Conservation (phyloP, 2,888 invertebrate species). For the Limnephilus rhombicus region DNA sequence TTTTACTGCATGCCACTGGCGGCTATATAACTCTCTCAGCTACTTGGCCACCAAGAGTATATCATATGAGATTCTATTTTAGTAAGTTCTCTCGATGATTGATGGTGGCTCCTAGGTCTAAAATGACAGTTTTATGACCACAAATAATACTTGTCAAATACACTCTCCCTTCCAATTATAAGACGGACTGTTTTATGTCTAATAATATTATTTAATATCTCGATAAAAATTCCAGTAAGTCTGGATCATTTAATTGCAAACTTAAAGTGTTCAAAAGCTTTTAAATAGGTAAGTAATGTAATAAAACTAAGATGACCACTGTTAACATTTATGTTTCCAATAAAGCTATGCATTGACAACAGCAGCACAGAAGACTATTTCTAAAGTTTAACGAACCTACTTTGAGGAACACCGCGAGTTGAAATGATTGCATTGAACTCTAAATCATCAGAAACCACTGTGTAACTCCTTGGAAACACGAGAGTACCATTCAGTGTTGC, state of each 20-base stretch:
- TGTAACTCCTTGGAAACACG: not conserved
- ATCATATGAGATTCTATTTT: not conserved
- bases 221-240: not conserved
- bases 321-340: not conserved
- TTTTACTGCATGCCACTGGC: not conserved
- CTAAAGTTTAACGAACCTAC: not conserved
- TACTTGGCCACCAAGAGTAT: not conserved
- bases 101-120: not conserved
- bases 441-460: not conserved
- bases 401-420: slow-evolving; percentile 14
- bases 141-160: not conserved
- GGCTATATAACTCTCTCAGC: not conserved
- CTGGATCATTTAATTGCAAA: not conserved
- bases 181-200: not conserved
- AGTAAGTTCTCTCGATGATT: not conserved
- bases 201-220: not conserved
- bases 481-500: not conserved
- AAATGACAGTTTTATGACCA: not conserved
- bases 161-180: not conserved
- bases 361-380: not conserved
- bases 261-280: not conserved
- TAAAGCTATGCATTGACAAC: not conserved
- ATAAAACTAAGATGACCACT: not conserved
- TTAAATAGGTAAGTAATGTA: not conserved
- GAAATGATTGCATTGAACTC: not conserved